Base-by-base conservation (phyloP, 2,888 invertebrate genomes). In the Hanleya hanleyi region DNA sequence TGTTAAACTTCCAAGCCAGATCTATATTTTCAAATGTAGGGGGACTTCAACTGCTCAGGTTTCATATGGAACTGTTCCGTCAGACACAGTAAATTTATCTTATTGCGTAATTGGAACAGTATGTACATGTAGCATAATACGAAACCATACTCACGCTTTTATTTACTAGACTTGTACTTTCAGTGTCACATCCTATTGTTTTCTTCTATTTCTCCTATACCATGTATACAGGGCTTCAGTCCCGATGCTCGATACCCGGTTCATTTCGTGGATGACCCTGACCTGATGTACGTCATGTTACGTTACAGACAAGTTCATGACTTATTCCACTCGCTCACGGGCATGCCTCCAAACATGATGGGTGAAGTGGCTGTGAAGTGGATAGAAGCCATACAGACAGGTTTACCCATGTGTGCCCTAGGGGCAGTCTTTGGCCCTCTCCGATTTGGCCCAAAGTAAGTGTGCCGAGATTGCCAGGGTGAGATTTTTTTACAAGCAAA, bases 221-320 rank as follows among this genome's bases (percentile, higher is more conserved):
- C n/a, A n/a, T n/a, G n/a, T n/a, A n/a, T n/a, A n/a, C 87, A 95
- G 94, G 94, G 95, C 82, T 97, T 99, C 0, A 96, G 96, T 5
- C 98, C 99, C 0, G 99, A 99, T 92, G 95, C 96, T 38, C 93
- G 99, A 77, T 92, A 95, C 79, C 93, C 95, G 22, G 98, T 99
- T 0, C 95, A 95, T 84, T 99, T 98, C 91, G 94, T 99, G 65
- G 94, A 96, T 80, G 96, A 99, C 90, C 92, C 94, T 1, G 95
- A 97, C 78, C 91, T 97, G 82, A 97, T 97, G 4, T 99, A 98
- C 91, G 95, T 99, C 62, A 97, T 99, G 95, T 97, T 97, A 90
- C 93, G 99, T 70, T 99, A 99, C 89, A 93, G 99, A 79, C 98
- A 99, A 92, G 95, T 96, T 9, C 99, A 99, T 90, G 99, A 99